phyloP scores from a whole-genome alignment of 2,113 vertebrate species.

The Pteronura brasiliensis region DNA sequence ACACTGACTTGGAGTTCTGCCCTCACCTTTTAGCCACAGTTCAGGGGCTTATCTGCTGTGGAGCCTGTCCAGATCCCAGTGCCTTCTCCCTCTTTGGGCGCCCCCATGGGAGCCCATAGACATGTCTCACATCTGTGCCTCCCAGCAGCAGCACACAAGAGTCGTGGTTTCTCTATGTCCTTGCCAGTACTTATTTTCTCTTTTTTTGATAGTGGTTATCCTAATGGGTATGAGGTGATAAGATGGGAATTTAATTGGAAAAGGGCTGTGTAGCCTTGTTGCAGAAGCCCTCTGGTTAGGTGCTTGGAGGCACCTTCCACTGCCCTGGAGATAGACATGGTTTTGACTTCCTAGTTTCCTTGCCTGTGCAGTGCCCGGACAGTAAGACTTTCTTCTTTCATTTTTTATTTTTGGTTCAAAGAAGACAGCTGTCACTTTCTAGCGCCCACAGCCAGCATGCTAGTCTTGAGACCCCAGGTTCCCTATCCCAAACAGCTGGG shows the following conservation, averaged over 20 bases:
- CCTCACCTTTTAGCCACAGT: neutral
- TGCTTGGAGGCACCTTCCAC: too few species aligned
- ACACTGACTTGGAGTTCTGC: neutral
- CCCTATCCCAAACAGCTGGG: neutral
- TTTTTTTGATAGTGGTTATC: neutral
- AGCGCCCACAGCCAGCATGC: neutral
- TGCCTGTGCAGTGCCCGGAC: neutral
- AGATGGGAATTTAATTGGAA: neutral
- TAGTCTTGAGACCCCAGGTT: neutral
- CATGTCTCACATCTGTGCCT: neutral
- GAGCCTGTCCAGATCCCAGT: neutral
- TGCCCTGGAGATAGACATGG: neutral
- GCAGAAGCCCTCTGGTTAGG: neutral
- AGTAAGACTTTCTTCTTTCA: neutral
- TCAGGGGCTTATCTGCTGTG: neutral
- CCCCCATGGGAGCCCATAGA: neutral
- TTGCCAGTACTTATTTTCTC: neutral
- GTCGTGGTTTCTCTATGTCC: neutral
- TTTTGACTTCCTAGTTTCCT: neutral
- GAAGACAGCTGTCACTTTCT: neutral
- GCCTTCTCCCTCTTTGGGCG: neutral
- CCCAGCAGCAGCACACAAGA: neutral
- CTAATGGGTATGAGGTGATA: neutral
- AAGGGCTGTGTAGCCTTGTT: neutral
- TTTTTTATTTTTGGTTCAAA: neutral